Percentiles rank a stretch among this genome's conserved stretches.
These are phyloP conservation scores for Gavia stellata DNA, from an alignment of 2,113 vertebrate species.

Conservation along the genomic window DNA sequence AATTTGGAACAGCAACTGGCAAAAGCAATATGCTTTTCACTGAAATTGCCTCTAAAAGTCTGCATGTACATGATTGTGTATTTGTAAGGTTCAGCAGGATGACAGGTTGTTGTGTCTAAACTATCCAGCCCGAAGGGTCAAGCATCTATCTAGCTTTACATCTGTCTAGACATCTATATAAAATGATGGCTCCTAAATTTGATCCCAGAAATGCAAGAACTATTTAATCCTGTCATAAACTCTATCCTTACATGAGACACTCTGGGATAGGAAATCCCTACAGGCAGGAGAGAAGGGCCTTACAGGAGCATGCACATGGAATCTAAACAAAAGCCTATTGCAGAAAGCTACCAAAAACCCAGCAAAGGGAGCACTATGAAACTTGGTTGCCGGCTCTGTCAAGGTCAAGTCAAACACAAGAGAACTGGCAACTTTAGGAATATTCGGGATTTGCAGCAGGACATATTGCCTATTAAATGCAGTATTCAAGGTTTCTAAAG, in stretches of 20 bases:
- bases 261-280: not conserved
- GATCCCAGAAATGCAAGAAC: not conserved
- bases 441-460: not conserved
- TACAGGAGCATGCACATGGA: not conserved
- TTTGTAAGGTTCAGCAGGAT: not conserved
- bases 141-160: not conserved
- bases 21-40: not conserved
- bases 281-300: not conserved
- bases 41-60: not conserved
- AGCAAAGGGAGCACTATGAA: not conserved
- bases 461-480: not conserved
- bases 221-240: not conserved
- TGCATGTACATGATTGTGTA: not conserved
- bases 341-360: not conserved
- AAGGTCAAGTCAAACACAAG: not conserved
- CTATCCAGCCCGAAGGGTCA: not conserved
- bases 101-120: not conserved
- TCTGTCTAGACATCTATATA: not conserved
- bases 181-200: not conserved
- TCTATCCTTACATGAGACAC: not conserved
- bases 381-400: not conserved
- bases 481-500: not conserved
- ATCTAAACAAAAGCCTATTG: not conserved
- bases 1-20: slow-evolving; percentile 38
- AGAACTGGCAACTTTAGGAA: not conserved